phyloP scores from a whole-genome alignment of 1,140 invertebrate genomes.

The Nomia melanderi region DNA sequence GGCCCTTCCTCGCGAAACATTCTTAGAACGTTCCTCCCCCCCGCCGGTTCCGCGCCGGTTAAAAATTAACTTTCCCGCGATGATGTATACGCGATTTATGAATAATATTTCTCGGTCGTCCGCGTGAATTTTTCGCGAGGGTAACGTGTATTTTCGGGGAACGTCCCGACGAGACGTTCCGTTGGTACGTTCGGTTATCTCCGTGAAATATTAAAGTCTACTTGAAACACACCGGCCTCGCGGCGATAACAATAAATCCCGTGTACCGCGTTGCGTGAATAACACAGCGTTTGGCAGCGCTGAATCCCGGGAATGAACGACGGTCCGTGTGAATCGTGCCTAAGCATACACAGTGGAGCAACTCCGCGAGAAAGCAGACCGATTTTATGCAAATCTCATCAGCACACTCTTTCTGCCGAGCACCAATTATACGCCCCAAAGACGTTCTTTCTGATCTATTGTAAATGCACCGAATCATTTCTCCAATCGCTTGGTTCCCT shows the following conservation, averaged over 20 bases:
- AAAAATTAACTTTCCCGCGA: background rate
- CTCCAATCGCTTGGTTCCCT: background rate
- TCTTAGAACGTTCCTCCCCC: conserved; percentile 10
- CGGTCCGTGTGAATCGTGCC: conserved; percentile 1
- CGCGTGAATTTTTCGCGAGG: background rate
- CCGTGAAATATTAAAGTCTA: background rate
- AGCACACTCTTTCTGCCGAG: background rate
- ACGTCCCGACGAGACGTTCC: background rate
- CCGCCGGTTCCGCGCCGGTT: background rate
- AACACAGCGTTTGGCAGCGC: conserved; percentile 26
- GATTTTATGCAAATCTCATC: background rate
- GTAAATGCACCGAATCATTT: background rate
- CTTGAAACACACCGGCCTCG: background rate
- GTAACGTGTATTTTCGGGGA: background rate
- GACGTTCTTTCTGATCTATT: background rate
- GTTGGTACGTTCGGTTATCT: background rate
- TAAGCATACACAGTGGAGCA: conserved; percentile 10
- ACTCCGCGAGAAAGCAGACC: background rate
- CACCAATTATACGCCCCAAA: background rate
- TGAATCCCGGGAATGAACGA: conserved; percentile 48
- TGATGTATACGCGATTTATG: background rate
- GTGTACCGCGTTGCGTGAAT: conserved; percentile 1
- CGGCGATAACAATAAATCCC: conserved; percentile 32
- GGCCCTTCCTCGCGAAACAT: background rate
- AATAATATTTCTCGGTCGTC: background rate